Conservation (phyloP, 2,888 invertebrate species). For the Chrysopilus asiliformis region DNA sequence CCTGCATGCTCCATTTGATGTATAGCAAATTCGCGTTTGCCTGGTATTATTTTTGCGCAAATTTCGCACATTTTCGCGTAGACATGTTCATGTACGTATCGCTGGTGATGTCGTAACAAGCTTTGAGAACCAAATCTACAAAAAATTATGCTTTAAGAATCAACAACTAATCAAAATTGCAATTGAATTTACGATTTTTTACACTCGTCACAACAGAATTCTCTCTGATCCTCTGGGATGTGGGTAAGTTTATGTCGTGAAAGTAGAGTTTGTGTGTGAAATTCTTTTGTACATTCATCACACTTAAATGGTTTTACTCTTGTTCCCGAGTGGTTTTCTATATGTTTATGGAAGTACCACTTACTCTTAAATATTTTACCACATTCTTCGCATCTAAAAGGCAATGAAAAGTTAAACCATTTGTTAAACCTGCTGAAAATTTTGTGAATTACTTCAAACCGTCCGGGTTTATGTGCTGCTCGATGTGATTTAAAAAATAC, state of each 20-base stretch:
- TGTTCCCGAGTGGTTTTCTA: conserved; percentile 27
- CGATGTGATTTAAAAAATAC: conserved; percentile 30
- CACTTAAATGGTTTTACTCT: conserved; percentile 28
- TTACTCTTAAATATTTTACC: conserved; percentile 31
- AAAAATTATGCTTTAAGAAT: too few relatives aligned
- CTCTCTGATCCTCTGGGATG: conserved; percentile 25
- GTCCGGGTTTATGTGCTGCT: conserved; percentile 31
- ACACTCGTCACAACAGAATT: conserved; percentile 24
- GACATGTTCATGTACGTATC: conserved; percentile 25
- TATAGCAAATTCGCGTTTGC: conserved; percentile 27
- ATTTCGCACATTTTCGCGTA: conserved; percentile 33
- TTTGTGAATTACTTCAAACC: conserved; percentile 26
- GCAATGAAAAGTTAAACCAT: background rate
- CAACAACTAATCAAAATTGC: background rate
- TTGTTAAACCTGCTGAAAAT: background rate
- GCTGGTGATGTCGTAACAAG: conserved; percentile 25
- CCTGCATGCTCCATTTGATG: conserved; percentile 29
- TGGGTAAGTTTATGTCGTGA: conserved; percentile 31
- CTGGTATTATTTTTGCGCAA: conserved; percentile 32
- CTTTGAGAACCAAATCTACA: conserved; percentile 26
- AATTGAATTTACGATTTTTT: conserved; percentile 21
- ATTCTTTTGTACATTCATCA: conserved; percentile 29
- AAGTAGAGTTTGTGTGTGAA: conserved; percentile 28
- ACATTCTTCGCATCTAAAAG: conserved; percentile 26
- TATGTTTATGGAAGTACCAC: conserved; percentile 29